Evolutionary conservation across 30 jellyfish, hydroid and myxozoan genomes (phyloP).

Genomic region (Aurelia sp.): DNA sequence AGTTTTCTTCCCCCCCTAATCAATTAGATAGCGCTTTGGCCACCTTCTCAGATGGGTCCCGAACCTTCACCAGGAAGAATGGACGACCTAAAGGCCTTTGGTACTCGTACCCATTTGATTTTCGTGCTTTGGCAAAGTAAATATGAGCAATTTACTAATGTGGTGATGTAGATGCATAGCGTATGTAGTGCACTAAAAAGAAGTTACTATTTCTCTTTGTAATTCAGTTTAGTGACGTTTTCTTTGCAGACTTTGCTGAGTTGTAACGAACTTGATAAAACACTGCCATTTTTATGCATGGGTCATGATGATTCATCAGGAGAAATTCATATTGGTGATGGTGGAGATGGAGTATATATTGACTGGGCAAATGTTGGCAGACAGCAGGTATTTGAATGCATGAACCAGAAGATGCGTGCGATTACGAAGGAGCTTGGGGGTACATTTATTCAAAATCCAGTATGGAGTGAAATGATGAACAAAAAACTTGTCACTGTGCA

Average conservation of each 20-base stretch:
- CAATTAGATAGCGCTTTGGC: too few species aligned
- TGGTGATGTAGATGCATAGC: too few species aligned
- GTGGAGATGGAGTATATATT: slow-evolving; percentile 17
- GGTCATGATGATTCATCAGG: slow-evolving; percentile 59
- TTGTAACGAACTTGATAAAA: slow-evolving; percentile 26
- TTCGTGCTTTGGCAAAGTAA: too few species aligned
- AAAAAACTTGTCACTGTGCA: slow-evolving; percentile 40
- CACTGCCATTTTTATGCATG: slow-evolving; percentile 60
- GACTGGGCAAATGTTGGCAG: slow-evolving; percentile 54
- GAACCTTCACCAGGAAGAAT: too few species aligned
- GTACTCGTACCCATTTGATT: too few species aligned
- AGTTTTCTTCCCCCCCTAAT: too few species aligned
- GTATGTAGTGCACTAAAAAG: too few species aligned
- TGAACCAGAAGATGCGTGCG: slow-evolving; percentile 8
- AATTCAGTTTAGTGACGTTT: too few species aligned
- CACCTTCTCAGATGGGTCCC: too few species aligned
- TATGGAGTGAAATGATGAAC: slow-evolving; percentile 24
- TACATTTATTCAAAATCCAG: slow-evolving; percentile 27
- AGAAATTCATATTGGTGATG: slow-evolving; percentile 8
- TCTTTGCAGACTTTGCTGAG: not conserved
- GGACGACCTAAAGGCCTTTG: too few species aligned
- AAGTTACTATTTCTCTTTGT: too few species aligned
- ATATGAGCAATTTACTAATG: too few species aligned
- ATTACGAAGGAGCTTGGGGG: slow-evolving; percentile 33
- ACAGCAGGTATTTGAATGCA: slow-evolving; percentile 13